A percentile compares a stretch with the other conserved stretches of the same genome.
These are phyloP conservation scores for Cryptocheilus praepositus DNA, from an alignment of 2,888 invertebrate species.

Conservation along the genomic window DNA sequence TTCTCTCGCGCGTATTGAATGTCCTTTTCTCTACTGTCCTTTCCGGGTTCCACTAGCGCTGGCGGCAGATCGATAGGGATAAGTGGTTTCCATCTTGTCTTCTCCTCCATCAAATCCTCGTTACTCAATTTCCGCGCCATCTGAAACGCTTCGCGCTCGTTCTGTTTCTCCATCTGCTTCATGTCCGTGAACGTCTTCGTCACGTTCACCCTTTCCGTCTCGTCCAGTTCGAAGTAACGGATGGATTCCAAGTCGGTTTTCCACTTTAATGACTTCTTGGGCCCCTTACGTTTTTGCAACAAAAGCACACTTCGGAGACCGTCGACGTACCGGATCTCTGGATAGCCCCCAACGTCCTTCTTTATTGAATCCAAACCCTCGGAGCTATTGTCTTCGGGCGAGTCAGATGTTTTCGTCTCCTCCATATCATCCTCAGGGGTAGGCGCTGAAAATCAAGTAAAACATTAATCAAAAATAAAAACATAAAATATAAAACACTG, in stretches of 20 bases:
- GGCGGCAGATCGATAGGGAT: conserved; percentile 83
- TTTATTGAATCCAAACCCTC: conserved; percentile 50
- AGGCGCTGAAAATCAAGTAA: conserved; percentile 53
- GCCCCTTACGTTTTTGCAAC: conserved; percentile 84
- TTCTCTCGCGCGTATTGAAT: conserved; percentile 92
- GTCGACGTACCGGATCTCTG: conserved; percentile 73
- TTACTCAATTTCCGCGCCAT: conserved; percentile 84
- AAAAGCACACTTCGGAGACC: conserved; percentile 86
- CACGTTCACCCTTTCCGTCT: conserved; percentile 96
- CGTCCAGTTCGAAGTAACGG: conserved; percentile 95
- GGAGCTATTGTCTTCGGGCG: conserved; percentile 60
- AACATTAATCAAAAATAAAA: not conserved
- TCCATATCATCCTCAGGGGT: conserved; percentile 67
- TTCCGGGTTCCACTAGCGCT: conserved; percentile 82
- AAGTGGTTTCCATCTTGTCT: conserved; percentile 85
- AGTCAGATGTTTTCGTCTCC: conserved; percentile 58
- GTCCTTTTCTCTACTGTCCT: conserved; percentile 89
- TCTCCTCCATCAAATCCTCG: conserved; percentile 89
- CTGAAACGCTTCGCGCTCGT: conserved; percentile 90
- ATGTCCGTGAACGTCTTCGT: conserved; percentile 93
- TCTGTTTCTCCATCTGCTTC: conserved; percentile 91
- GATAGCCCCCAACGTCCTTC: conserved; percentile 43
- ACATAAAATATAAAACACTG: too few species aligned
- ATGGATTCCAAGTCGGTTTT: conserved; percentile 89
- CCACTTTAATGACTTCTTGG: conserved; percentile 89